Conservation (phyloP, 2,113 vertebrate species). For the Indri indri region DNA sequence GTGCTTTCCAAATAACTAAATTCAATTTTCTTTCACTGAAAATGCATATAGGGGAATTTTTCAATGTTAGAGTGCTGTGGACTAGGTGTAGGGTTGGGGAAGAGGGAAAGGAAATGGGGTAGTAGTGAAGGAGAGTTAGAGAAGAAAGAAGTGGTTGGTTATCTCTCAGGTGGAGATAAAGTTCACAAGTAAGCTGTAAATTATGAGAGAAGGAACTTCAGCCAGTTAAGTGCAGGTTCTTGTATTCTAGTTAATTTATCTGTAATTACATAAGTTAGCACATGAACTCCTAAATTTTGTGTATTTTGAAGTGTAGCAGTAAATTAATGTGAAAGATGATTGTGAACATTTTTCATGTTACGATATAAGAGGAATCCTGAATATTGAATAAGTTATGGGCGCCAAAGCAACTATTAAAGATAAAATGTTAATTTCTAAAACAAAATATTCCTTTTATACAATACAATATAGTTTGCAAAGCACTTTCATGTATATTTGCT, state of each 20-base stretch:
- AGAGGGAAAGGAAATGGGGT: neutral
- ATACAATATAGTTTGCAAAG: neutral
- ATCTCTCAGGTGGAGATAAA: neutral
- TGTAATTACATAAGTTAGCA: neutral
- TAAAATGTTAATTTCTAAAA: neutral
- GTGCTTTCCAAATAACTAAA: neutral
- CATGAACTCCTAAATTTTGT: neutral
- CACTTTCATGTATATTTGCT: neutral
- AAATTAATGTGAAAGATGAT: neutral
- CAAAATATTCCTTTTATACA: neutral
- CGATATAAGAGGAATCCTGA: neutral
- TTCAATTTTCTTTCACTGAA: neutral
- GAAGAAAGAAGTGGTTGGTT: neutral
- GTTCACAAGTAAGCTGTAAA: neutral
- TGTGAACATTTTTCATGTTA: neutral
- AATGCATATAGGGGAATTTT: neutral
- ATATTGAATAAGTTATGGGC: neutral
- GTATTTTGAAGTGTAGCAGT: neutral
- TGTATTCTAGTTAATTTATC: neutral
- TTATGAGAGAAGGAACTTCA: neutral
- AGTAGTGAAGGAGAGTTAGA: neutral
- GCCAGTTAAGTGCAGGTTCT: neutral
- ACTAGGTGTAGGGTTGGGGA: neutral
- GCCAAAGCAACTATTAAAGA: neutral
- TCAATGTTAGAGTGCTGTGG: neutral